These are phyloP conservation scores for Pteropus alecto DNA, from an alignment of 2,113 vertebrate genomes.

Conservation along the genomic window DNA sequence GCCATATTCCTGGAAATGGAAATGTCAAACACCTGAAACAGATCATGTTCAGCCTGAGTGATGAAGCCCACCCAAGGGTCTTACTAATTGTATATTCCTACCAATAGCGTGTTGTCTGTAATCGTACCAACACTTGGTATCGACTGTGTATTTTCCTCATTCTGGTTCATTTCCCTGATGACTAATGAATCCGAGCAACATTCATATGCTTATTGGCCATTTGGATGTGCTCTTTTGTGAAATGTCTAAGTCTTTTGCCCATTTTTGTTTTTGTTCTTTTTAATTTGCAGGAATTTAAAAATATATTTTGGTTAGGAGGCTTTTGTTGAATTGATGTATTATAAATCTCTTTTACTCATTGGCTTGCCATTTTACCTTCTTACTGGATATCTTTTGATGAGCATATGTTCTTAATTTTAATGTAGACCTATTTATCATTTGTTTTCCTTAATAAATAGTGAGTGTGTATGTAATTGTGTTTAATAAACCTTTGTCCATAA, in stretches of 20 bases:
- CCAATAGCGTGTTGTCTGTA: background rate
- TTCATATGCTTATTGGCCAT: background rate
- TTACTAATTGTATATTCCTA: background rate
- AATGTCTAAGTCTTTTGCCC: background rate
- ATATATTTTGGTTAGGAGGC: background rate
- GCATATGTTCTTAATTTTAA: background rate
- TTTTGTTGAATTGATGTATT: background rate
- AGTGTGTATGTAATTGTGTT: background rate
- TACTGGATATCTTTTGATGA: background rate
- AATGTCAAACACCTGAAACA: background rate
- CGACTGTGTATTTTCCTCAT: background rate
- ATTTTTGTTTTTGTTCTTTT: constrained; percentile 13
- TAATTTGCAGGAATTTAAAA: background rate
- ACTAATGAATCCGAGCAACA: background rate
- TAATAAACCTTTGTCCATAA: background rate
- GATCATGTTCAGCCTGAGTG: background rate
- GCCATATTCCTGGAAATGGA: background rate
- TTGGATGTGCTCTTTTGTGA: background rate
- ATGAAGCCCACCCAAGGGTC: background rate
- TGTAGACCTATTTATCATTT: background rate
- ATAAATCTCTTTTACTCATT: background rate
- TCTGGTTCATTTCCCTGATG: background rate
- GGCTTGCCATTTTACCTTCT: background rate
- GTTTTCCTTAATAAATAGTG: background rate
- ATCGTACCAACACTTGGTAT: background rate